phyloP scores from a whole-genome alignment of 2,113 vertebrate species.

The Alouatta palliata region DNA sequence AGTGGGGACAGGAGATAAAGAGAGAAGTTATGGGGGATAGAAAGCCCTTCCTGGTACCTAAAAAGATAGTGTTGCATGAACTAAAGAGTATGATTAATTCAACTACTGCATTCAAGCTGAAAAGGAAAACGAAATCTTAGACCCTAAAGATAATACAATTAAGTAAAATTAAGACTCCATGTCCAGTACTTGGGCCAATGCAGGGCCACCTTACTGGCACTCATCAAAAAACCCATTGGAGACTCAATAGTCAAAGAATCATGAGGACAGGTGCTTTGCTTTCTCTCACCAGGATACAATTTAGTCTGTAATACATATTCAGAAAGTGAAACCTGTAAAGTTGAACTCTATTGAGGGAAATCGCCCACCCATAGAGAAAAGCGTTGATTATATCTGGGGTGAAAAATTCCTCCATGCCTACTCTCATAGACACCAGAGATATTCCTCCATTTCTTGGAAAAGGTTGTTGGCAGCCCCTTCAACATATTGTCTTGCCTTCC shows the following conservation, averaged over 20 bases:
- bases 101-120: background rate
- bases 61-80: background rate
- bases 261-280: background rate
- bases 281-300: background rate
- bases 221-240: background rate
- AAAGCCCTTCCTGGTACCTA: background rate
- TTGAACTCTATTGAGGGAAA: background rate
- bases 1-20: background rate
- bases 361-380: background rate
- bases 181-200: fast-evolving
- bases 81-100: background rate
- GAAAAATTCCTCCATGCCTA: background rate
- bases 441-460: fast-evolving
- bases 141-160: background rate
- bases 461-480: background rate
- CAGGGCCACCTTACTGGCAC: fast-evolving
- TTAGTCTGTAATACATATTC: background rate
- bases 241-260: background rate
- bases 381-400: background rate
- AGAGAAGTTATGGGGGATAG: background rate
- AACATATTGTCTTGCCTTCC: background rate
- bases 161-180: background rate
- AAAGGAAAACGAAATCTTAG: background rate
- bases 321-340: background rate
- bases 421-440: fast-evolving